Conservation (phyloP, 2,797 vertebrate genomes). For the Pyrocephalus nanus region DNA sequence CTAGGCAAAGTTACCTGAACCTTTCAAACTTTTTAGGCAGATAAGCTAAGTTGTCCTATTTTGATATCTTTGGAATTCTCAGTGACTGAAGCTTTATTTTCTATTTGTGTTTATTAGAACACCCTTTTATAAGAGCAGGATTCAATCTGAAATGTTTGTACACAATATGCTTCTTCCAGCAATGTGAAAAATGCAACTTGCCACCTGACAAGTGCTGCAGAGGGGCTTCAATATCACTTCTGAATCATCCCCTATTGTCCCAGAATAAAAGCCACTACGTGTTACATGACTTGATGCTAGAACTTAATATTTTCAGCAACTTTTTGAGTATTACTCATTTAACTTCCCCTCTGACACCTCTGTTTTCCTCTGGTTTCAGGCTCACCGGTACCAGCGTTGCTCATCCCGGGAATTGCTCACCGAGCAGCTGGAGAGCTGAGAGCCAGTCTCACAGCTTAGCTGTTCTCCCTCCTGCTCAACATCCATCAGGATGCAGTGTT, state of each 20-base stretch:
- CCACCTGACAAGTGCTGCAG: background rate
- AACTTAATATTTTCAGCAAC: background rate
- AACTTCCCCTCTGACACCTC: background rate
- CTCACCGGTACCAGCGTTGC: rapidly evolving
- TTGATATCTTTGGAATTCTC: background rate
- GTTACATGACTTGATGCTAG: background rate
- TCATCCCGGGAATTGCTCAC: background rate
- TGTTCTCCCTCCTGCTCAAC: background rate
- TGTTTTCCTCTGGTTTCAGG: background rate
- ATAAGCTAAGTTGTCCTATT: background rate
- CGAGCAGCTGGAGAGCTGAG: background rate
- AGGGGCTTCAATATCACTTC: background rate
- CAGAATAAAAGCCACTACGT: background rate
- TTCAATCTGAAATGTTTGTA: background rate
- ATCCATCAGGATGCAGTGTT: background rate
- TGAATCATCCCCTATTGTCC: background rate
- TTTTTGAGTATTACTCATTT: background rate
- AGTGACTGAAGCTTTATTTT: background rate
- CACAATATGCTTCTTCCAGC: background rate
- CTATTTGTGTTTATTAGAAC: background rate
- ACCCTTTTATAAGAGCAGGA: background rate
- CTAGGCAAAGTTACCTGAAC: background rate
- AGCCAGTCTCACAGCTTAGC: background rate
- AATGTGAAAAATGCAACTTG: background rate
- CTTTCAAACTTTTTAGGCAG: background rate